Base-by-base conservation (phyloP, 23 tunicate genomes). In the Botrylloides violaceus region DNA sequence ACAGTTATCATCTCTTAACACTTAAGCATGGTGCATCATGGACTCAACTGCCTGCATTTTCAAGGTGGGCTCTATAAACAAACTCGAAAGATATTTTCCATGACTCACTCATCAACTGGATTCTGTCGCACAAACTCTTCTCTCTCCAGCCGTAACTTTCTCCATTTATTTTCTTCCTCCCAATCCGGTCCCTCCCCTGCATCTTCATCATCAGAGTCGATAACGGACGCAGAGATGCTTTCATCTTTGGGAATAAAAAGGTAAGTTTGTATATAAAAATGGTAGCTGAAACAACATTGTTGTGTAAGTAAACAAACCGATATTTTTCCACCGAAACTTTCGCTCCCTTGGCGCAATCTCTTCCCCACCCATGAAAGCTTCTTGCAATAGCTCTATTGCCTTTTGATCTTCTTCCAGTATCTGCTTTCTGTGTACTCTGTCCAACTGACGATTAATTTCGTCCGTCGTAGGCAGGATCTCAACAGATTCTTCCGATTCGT, bases 301-400 rank as follows among this genome's bases (percentile, higher is more conserved):
- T n/a, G n/a, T n/a, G n/a, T n/a, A n/a, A n/a, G n/a, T n/a, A n/a
- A n/a, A n/a, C 49, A 76, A 60, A 83, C 86, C 90, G 20, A 75
- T 75, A 61, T 90, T 83, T 75, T 83, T 90, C 97, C 97, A 90
- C 34, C 85, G 35, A 59, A 90, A 90, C 61, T 80, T 80, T 33
- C 97, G 70, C 20, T 83, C 86, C 37, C 97, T 66, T 30, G 73
- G 64, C n/a, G 59, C 63, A 35, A 86, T 80, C 27, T 70, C 76
- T 25, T 63, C 70, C 36, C 86, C 97, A 9, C 83, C 88, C 33
- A 83, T 66, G 58, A 90, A 83, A 30, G 97, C 97, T 79, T 90
- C 97, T 73, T 90, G 90, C n/a, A 90, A 64, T 12, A 90, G 66
- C 6, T 90, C 90, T 32, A 90, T 83, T 29, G 83, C 73, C 37